Conservation (phyloP, 64 coral and sea anemone species). For the Actinia tenebrosa region DNA sequence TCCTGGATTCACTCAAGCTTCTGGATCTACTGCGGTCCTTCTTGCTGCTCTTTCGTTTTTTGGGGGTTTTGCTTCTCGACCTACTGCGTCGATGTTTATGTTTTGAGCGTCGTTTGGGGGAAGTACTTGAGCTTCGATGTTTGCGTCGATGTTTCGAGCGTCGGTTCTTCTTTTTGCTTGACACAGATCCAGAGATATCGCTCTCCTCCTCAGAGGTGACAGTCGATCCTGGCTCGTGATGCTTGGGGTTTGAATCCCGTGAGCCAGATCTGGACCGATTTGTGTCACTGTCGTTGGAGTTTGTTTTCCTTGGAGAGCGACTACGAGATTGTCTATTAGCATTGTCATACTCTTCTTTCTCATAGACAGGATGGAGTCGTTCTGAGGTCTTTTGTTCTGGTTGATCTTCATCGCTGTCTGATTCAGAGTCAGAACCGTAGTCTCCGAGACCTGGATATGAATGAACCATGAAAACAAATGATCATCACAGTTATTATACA, state of each 20-base stretch:
- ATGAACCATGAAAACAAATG: neutral
- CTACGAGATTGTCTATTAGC: slow-evolving; percentile 47
- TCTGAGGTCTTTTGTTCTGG: slow-evolving; percentile 4
- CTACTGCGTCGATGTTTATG: slow-evolving; percentile 24
- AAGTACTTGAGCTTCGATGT: slow-evolving; percentile 44
- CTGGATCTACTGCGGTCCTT: slow-evolving; percentile 31
- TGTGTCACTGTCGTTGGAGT: neutral
- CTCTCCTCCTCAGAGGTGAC: slow-evolving; percentile 35
- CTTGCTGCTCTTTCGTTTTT: slow-evolving; percentile 25
- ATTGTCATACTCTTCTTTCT: slow-evolving; percentile 2
- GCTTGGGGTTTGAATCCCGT: neutral
- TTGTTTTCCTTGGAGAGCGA: neutral
- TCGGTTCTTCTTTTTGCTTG: slow-evolving; percentile 50
- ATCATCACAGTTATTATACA: neutral
- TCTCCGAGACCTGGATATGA: slow-evolving; percentile 28
- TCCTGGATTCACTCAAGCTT: slow-evolving; percentile 31
- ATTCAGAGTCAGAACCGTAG: slow-evolving; percentile 54
- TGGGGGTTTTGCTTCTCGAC: slow-evolving; percentile 34
- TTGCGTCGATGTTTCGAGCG: slow-evolving; percentile 40
- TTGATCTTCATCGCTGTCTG: slow-evolving; percentile 19
- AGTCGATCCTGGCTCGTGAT: neutral
- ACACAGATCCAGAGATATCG: slow-evolving; percentile 52
- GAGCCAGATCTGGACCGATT: neutral
- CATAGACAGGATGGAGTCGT: neutral
- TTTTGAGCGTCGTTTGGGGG: slow-evolving; percentile 42